phyloP scores from a whole-genome alignment of 2,113 vertebrate genomes.

The Sebastes schlegelii region DNA sequence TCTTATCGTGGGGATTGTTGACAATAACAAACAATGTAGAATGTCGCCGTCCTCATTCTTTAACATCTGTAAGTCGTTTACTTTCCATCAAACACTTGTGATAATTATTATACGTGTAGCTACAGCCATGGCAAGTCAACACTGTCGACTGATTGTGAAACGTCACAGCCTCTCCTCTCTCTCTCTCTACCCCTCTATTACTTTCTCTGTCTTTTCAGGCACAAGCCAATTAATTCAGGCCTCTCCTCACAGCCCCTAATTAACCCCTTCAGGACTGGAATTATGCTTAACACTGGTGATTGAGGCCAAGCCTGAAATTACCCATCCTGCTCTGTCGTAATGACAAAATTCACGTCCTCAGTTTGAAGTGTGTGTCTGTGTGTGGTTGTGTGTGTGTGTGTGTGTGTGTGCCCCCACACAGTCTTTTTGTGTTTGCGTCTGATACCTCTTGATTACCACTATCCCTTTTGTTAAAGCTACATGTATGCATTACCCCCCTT shows the following conservation, averaged over 20 bases:
- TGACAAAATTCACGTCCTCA: conserved; percentile 54
- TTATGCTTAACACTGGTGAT: conserved; percentile 78
- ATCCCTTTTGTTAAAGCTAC: conserved; percentile 63
- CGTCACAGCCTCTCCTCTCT: conserved; percentile 4
- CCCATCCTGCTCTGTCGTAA: conserved; percentile 68
- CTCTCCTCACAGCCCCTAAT: conserved; percentile 77
- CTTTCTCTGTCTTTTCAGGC: conserved; percentile 69
- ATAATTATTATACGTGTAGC: conserved; percentile 52
- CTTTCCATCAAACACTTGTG: conserved; percentile 21
- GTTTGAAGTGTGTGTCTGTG: conserved; percentile 27
- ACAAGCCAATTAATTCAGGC: conserved; percentile 80
- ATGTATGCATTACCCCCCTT: conserved; percentile 54
- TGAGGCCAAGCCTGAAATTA: conserved; percentile 83
- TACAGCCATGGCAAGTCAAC: conserved; percentile 60
- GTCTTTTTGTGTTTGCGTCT: conserved; percentile 44
- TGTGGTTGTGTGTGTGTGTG: background rate
- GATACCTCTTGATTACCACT: conserved; percentile 61
- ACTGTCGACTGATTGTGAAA: conserved; percentile 72
- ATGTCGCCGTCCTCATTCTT: background rate
- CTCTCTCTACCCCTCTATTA: conserved; percentile 41
- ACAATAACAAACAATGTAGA: background rate
- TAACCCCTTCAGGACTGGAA: conserved; percentile 83
- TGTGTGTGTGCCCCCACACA: conserved; percentile 20
- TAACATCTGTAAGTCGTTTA: background rate
- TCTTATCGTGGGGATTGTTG: background rate